Conservation (phyloP, 2,797 vertebrate species). For the Paedocypris micromegethes region DNA sequence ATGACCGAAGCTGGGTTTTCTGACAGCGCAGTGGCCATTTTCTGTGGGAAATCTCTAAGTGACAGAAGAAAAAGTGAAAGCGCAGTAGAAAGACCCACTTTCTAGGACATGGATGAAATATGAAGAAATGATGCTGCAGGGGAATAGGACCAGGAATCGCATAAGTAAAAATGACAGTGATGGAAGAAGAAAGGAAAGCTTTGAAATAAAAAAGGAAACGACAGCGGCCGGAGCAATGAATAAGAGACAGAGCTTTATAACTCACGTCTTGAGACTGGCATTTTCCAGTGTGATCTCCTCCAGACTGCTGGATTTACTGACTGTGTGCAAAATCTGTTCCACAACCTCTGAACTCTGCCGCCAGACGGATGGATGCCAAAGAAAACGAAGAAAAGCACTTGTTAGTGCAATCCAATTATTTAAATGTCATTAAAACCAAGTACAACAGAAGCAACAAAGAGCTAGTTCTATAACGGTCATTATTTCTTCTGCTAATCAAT, state of each 20-base stretch:
- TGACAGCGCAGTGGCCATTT: slow-evolving; percentile 81
- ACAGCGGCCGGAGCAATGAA: slow-evolving; percentile 18
- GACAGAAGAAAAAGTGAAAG: slow-evolving; percentile 23
- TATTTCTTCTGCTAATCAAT: too few species aligned
- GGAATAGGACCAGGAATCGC: slow-evolving; percentile 26
- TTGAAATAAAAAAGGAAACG: slow-evolving; percentile 22
- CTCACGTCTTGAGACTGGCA: slow-evolving; percentile 84
- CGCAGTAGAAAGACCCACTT: slow-evolving; percentile 11
- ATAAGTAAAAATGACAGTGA: slow-evolving; percentile 26
- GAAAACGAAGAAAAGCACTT: background rate
- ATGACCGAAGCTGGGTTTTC: slow-evolving; percentile 84
- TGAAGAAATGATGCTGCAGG: slow-evolving; percentile 5
- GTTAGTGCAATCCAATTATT: background rate
- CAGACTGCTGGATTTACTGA: slow-evolving; percentile 86
- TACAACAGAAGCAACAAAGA: too few species aligned
- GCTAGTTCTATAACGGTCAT: too few species aligned
- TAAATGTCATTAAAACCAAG: too few species aligned
- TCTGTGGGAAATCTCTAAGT: slow-evolving; percentile 83
- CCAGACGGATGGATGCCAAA: background rate
- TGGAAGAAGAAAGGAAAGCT: slow-evolving; percentile 31
- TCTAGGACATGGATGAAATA: slow-evolving; percentile 25
- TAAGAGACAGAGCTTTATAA: slow-evolving; percentile 26
- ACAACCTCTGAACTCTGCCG: slow-evolving; percentile 83
- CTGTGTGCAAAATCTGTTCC: slow-evolving; percentile 85
- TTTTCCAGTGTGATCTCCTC: slow-evolving; percentile 90